Conservation (phyloP, 1,140 invertebrate species). For the Berghia stephanieae region DNA sequence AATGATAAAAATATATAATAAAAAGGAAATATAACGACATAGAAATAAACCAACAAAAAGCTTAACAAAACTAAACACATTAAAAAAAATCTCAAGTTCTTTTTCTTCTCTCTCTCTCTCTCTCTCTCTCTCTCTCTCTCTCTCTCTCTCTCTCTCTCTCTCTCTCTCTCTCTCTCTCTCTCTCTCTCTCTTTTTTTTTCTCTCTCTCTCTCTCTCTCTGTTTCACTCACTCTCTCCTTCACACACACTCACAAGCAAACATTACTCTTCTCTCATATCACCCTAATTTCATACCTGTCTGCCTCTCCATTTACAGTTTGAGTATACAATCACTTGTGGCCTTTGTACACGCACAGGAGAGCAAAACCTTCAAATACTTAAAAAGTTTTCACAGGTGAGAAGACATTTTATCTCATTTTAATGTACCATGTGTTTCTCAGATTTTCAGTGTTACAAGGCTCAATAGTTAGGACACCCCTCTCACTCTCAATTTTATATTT, state of each 20-base stretch:
- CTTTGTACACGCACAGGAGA: slow-evolving; percentile 97
- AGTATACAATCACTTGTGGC: slow-evolving; percentile 95
- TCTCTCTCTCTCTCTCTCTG: neutral
- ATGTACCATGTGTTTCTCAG: slow-evolving; percentile 90
- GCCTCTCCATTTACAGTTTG: slow-evolving; percentile 73
- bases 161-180: neutral
- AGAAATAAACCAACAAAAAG: no score
- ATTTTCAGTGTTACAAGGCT: neutral
- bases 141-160: neutral
- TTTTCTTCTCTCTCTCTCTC: neutral
- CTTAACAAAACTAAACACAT: no score
- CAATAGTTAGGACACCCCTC: neutral
- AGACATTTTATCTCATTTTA: slow-evolving; percentile 60
- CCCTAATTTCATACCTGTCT: no score
- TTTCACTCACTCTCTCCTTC: no score
- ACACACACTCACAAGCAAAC: no score
- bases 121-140: neutral
- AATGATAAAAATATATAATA: no score
- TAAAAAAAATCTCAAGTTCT: neutral
- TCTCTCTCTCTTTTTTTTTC: neutral
- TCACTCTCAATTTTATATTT: slow-evolving; percentile 26
- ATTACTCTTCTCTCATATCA: no score
- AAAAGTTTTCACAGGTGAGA: slow-evolving; percentile 87
- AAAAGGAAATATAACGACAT: no score
- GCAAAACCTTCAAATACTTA: slow-evolving; percentile 93